Evolutionary conservation across 2,797 vertebrate species (phyloP).

Genomic region (Sebastes flavidus): DNA sequence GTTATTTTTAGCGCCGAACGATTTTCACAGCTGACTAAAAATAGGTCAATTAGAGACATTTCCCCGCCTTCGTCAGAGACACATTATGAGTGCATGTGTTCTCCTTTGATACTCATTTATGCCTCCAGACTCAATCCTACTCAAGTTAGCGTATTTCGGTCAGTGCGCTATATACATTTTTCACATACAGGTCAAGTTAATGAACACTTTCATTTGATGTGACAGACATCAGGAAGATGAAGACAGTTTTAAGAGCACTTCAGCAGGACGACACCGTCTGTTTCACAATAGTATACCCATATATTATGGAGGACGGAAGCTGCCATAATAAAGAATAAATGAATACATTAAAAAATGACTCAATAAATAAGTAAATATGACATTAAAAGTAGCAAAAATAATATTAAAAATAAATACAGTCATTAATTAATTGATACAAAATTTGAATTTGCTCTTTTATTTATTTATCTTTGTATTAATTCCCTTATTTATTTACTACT

Average conservation of each 20-base stretch:
- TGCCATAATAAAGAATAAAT: too few relatives aligned
- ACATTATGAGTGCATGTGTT: background rate
- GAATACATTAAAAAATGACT: too few relatives aligned
- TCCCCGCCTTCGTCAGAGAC: constrained; percentile 16
- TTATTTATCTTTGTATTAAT: too few relatives aligned
- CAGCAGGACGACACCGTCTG: background rate
- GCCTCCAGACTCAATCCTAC: background rate
- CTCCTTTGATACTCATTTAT: constrained; percentile 7
- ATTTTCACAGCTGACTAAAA: constrained; percentile 70
- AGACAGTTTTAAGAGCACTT: background rate
- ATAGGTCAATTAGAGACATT: constrained; percentile 63
- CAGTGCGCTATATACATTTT: background rate
- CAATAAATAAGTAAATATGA: too few relatives aligned
- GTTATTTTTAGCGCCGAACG: constrained; percentile 65
- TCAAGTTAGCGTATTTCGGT: background rate
- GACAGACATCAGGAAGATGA: background rate
- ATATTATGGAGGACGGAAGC: background rate
- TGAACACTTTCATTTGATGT: background rate
- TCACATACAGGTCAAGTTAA: background rate
- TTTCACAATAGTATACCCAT: background rate
- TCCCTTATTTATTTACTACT: too few relatives aligned
- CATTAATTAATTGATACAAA: too few relatives aligned
- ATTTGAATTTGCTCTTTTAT: too few relatives aligned
- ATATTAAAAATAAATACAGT: too few relatives aligned
- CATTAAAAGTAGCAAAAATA: too few relatives aligned